These are phyloP conservation scores for Amblyjoppa fuscipennis DNA, from an alignment of 2,888 invertebrate species.

Conservation along the genomic window DNA sequence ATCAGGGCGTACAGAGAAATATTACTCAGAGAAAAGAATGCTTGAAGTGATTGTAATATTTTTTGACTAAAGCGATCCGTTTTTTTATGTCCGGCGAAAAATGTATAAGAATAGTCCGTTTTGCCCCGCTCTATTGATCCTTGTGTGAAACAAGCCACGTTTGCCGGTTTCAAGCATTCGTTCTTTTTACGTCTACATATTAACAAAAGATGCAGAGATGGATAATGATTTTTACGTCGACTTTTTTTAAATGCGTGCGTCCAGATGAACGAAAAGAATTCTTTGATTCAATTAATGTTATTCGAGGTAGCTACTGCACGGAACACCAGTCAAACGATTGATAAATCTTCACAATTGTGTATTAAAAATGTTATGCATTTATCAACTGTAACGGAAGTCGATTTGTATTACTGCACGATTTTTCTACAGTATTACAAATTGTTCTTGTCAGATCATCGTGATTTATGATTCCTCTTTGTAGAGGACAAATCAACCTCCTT, in stretches of 20 bases:
- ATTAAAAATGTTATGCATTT: no score
- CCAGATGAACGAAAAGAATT: neutral
- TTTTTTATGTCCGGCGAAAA: neutral
- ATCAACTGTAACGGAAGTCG: no score
- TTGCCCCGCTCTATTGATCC: neutral
- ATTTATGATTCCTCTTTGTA: no score
- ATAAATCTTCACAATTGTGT: no score
- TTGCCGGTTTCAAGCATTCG: neutral
- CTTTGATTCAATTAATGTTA: neutral
- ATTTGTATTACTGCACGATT: no score
- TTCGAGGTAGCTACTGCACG: neutral
- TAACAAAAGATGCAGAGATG: neutral
- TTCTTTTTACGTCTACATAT: neutral
- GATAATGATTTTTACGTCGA: neutral
- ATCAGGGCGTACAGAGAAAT: slow-evolving; percentile 48
- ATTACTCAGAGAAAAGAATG: neutral
- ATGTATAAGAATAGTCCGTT: neutral
- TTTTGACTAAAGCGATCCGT: neutral
- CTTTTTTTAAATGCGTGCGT: neutral
- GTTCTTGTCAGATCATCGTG: no score
- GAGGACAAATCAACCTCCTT: no score
- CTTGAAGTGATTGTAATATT: neutral
- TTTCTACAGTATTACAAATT: no score
- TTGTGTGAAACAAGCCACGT: neutral
- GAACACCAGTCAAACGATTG: no score